Conservation (phyloP, 2,888 invertebrate species). For the Meloe dianella region DNA sequence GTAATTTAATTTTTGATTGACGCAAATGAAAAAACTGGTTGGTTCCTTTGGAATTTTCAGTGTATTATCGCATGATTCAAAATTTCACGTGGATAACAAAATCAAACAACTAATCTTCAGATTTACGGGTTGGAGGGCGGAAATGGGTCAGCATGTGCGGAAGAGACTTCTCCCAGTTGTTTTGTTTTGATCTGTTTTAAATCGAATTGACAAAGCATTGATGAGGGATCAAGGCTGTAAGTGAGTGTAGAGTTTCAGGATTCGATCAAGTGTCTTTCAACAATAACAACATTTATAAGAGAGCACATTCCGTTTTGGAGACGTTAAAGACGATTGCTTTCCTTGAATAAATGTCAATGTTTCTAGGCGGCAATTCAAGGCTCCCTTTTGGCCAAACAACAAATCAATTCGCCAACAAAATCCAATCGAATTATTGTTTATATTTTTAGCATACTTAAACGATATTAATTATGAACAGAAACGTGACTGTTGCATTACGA, state of each 20-base stretch:
- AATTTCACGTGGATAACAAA: no score
- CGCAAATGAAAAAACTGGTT: not conserved
- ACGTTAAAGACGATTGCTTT: not conserved
- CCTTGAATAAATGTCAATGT: conserved; percentile 19
- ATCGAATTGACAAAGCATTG: not conserved
- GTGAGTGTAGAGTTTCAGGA: conserved; percentile 2
- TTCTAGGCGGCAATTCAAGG: conserved; percentile 13
- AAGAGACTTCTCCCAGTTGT: no score
- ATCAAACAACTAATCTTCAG: no score
- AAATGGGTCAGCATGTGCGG: no score
- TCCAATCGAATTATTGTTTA: no score
- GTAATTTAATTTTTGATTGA: no score
- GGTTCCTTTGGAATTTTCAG: not conserved
- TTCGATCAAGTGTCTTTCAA: not conserved
- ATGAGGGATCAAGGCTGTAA: conserved; percentile 3
- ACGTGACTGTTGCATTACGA: not conserved
- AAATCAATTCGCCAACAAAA: no score
- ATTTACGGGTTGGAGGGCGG: no score
- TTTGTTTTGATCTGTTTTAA: not conserved
- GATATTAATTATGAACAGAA: not conserved
- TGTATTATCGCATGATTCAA: no score
- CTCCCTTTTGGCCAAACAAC: not conserved
- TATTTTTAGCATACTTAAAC: no score
- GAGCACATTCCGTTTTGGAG: conserved; percentile 7
- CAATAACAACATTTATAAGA: not conserved